These are phyloP conservation scores for Eucriotettix oculatus DNA, from an alignment of 2,888 invertebrate species.

Conservation along the genomic window DNA sequence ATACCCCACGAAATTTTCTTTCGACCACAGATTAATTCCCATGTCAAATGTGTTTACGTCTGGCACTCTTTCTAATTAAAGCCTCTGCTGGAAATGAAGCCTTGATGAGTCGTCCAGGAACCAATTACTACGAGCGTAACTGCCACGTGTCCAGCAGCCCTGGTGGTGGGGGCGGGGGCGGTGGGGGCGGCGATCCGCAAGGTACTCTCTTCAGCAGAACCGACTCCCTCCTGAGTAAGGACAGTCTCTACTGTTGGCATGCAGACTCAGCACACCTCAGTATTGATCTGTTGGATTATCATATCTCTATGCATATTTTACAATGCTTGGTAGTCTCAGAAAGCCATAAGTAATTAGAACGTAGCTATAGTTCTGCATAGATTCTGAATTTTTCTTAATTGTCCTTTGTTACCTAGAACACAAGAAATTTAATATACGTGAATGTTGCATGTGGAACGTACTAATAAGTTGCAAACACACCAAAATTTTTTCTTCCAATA, in stretches of 20 bases:
- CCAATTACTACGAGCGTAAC: slow-evolving; percentile 22
- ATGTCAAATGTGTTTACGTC: too few relatives aligned
- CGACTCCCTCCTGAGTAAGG: slow-evolving; percentile 10
- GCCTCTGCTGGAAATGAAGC: slow-evolving; percentile 20
- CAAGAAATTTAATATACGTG: too few relatives aligned
- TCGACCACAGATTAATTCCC: not conserved
- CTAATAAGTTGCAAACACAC: too few relatives aligned
- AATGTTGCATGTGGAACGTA: too few relatives aligned
- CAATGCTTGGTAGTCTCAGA: too few relatives aligned
- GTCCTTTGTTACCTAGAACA: too few relatives aligned
- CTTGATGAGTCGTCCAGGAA: slow-evolving; percentile 20
- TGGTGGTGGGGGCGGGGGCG: slow-evolving; percentile 13
- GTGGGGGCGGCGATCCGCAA: slow-evolving; percentile 5
- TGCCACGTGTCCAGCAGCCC: slow-evolving; percentile 18
- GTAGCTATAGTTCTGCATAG: too few relatives aligned
- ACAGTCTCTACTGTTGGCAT: slow-evolving; percentile 1
- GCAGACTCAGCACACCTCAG: not conserved
- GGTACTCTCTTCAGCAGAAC: slow-evolving; percentile 13
- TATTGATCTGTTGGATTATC: not conserved
- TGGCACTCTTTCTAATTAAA: slow-evolving; percentile 3
- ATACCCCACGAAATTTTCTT: not conserved
- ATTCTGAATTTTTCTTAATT: too few relatives aligned
- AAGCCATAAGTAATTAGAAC: too few relatives aligned
- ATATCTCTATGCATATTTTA: not conserved
- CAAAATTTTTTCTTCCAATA: too few relatives aligned